phyloP scores from a whole-genome alignment of 2,113 vertebrate genomes.

The Dicrurus megarhynchus region DNA sequence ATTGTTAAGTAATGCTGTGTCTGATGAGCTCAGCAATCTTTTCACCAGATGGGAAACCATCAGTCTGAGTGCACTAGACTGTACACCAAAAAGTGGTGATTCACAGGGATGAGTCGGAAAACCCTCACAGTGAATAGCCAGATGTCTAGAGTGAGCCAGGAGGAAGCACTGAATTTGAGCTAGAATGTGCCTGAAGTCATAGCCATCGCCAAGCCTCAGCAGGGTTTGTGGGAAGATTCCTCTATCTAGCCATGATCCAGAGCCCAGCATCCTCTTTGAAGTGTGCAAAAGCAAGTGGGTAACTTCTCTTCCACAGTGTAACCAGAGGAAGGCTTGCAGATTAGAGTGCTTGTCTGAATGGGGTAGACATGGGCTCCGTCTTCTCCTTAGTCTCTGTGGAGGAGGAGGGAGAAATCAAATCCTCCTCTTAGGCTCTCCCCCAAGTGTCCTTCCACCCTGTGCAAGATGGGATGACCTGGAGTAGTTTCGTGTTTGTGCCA shows the following conservation, averaged over 20 bases:
- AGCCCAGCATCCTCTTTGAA: background rate
- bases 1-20: background rate
- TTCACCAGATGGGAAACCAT: conserved; percentile 41
- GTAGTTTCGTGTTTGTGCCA: background rate
- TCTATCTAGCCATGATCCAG: background rate
- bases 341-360: background rate
- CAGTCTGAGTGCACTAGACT: background rate
- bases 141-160: background rate
- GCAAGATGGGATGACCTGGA: background rate
- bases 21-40: conserved; percentile 33
- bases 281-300: background rate
- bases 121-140: background rate
- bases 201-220: background rate
- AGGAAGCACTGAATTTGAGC: background rate
- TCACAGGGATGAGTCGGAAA: background rate
- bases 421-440: background rate
- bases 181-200: background rate
- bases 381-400: background rate
- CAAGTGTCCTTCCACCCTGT: background rate
- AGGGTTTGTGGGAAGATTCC: background rate
- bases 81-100: conserved; percentile 9
- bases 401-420: background rate
- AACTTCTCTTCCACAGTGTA: background rate
- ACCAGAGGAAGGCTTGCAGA: background rate
- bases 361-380: accelerated